These are phyloP conservation scores for Morone chrysops DNA, from an alignment of 2,113 vertebrate genomes.

Conservation along the genomic window DNA sequence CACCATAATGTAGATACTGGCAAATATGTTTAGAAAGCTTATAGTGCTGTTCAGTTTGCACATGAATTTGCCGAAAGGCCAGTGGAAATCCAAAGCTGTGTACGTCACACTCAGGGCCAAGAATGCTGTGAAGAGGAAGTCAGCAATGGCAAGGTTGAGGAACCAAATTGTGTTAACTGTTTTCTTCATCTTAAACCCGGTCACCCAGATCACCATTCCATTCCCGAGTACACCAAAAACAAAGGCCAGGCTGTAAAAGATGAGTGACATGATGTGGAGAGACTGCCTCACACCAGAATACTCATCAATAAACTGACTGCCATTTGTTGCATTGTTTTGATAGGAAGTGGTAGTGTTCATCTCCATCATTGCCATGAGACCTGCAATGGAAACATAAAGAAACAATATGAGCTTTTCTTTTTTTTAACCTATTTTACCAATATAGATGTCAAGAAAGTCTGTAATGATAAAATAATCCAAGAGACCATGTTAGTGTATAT, in stretches of 20 bases:
- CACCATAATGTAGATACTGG: conserved; percentile 88
- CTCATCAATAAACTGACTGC: not conserved
- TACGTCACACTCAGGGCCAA: conserved; percentile 85
- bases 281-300: conserved; percentile 69
- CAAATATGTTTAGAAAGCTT: conserved; percentile 86
- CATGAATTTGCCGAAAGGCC: conserved; percentile 88
- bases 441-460: too few species aligned
- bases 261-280: conserved; percentile 75
- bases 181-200: conserved; percentile 88
- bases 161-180: conserved; percentile 88
- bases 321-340: not conserved
- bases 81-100: conserved; percentile 81
- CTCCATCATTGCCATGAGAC: conserved; percentile 6
- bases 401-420: not conserved
- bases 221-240: conserved; percentile 87
- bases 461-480: too few species aligned
- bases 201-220: conserved; percentile 91
- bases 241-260: conserved; percentile 85
- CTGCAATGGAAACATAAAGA: conserved; percentile 17
- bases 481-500: too few species aligned
- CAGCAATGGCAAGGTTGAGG: conserved; percentile 88
- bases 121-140: conserved; percentile 87
- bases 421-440: too few species aligned
- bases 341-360: not conserved
- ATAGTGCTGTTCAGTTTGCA: conserved; percentile 85